Evolutionary conservation across 1,140 invertebrate genomes (phyloP), one percentile per base, ranked within the genome.

Genomic region (Caenorhabditis briggsae): DNA sequence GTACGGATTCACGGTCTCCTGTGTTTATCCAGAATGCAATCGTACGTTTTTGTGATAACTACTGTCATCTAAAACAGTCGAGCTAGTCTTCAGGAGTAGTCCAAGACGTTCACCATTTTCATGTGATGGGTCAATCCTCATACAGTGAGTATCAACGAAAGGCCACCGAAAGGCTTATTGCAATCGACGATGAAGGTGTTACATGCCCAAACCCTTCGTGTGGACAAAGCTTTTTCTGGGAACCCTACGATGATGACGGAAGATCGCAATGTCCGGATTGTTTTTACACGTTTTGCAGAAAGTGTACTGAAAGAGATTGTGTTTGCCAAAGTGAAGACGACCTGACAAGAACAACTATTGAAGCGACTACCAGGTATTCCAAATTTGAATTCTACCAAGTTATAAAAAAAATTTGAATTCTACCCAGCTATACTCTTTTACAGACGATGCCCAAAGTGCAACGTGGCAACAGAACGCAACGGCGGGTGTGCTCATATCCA

Each of bases 401-500:
- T 33, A 25, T 61, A 6, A 82, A 58, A 82, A 55, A 58, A 9
- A 14, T 1, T 14, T 20, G 9, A 25, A 11, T 33, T 58, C 23
- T 58, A n/a, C 11, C 16, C 0, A 23, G 7, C 3, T 20, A 23
- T 20, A 23, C 5, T 23, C 46, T 20, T 16, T 83, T 70, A 33
- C 53, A 87, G 86, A 56, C 2, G 65, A 56, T 88, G 88, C 20
- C 88, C 88, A 9, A 41, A 33, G 7, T 88, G 88, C 48, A 46
- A 53, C 20, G 86, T 82, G 2, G 65, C 48, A 18, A 88, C 86
- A 5, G 86, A 88, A 55, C 18, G 82, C n/a, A 82, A 70, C 23
- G 88, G 86, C 12, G 88, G 88, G 12, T 88, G 88, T 41, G 43
- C 83, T 20, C 88, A 88, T 43, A 88, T 88, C 33, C 82, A 88